A percentile compares a stretch with the other conserved stretches of the same genome.
Conservation (phyloP, 2,888 invertebrate species). For the Torymus auratus region DNA sequence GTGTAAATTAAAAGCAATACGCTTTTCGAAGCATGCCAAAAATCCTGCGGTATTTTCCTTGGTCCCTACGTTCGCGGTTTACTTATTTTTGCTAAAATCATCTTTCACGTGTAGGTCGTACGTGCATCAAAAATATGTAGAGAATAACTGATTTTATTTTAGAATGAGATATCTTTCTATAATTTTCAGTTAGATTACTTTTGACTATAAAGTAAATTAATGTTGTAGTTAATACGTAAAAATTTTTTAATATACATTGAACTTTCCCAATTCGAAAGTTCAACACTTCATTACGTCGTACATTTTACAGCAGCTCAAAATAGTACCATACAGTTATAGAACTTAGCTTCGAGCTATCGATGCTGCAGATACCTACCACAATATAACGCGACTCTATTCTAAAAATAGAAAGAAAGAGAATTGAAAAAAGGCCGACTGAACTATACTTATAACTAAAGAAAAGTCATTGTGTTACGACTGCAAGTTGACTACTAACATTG, state of each 20-base stretch:
- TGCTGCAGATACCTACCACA: conserved; percentile 6
- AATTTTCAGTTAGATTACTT: too few species aligned
- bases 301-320: too few species aligned
- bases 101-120: neutral
- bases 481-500: conserved; percentile 21
- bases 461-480: conserved; percentile 2
- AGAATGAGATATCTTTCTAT: too few species aligned
- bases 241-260: neutral
- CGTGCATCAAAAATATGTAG: too few species aligned
- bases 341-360: conserved; percentile 2
- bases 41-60: conserved; percentile 16
- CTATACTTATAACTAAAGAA: conserved; percentile 40
- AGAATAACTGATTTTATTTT: too few species aligned
- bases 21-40: conserved; percentile 37
- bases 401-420: conserved; percentile 19
- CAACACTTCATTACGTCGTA: too few species aligned
- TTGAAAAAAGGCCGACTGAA: conserved; percentile 36
- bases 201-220: too few species aligned
- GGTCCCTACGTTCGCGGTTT: neutral
- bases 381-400: conserved; percentile 39
- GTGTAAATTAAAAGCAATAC: conserved; percentile 37
- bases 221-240: too few species aligned
- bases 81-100: neutral
- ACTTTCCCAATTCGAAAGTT: too few species aligned
- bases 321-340: too few species aligned